Evolutionary conservation across 2,113 vertebrate species (phyloP), one percentile per base, ranked within the genome.

Genomic region (Paradoxurus hermaphroditus): DNA sequence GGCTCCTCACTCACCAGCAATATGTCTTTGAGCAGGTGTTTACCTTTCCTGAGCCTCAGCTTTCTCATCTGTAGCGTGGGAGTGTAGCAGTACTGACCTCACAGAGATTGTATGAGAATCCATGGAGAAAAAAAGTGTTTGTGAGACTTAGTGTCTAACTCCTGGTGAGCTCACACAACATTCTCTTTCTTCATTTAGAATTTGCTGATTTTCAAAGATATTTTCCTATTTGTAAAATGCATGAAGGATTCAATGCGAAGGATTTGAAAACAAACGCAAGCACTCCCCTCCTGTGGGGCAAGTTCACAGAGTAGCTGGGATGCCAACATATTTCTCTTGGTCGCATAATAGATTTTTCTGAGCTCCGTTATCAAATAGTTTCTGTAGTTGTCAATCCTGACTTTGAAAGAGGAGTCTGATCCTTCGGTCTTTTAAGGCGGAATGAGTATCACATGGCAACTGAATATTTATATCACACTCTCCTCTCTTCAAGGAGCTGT

Each of bases 351-450:
- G 95, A 79, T 94, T 92, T 86, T 41, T 36, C 85, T 14, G 36
- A 97, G 96, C 59, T n/a, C 85, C 25, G 3, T 94, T 87, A 97
- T 97, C 88, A 96, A 92, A 95, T 85, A 39, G 67, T 68, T 87
- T 93, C 88, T 90, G 81, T 70, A 25, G 87, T 77, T 94, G 72
- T 94, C 97, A 94, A 62, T 72, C 31, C 39, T 46, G 53, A 85
- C 92, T 93, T 94, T 68, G 95, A 95, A 96, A 88, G 41, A 34
- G 41, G 62, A 63, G 36, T 5, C 73, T 6, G 36, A 62, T 72
- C 72, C 89, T 88, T 46, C 9, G 1, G 27, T 67, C 92, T 91
- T 83, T 94, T 56, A 91, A 91, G 67, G 62, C 96, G 90, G 41
- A 86, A 92, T 51, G 84, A 18, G 92, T 25, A 53, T 77, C 41